Percentiles rank a stretch among this genome's conserved stretches.
phyloP scores from a whole-genome alignment of 2,888 invertebrate genomes.

The Balanococcus diminutus region DNA sequence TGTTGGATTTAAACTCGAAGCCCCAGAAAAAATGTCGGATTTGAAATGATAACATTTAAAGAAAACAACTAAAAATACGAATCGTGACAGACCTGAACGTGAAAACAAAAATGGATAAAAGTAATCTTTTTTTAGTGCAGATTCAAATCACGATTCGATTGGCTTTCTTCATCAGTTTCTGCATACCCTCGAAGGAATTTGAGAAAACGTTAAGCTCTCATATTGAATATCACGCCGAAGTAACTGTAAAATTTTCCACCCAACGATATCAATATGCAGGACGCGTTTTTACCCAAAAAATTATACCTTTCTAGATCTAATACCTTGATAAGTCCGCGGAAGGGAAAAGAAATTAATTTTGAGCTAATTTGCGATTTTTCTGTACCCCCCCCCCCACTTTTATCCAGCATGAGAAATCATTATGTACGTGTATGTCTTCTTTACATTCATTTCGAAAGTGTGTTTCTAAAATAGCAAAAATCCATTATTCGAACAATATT shows the following conservation, averaged over 20 bases:
- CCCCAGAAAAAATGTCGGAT: background rate
- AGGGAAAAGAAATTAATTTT: background rate
- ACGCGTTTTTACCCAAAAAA: background rate
- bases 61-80: constrained; percentile 3
- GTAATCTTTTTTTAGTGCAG: constrained; percentile 30
- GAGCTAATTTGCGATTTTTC: background rate
- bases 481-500: background rate
- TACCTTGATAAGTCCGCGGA: background rate
- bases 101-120: constrained; percentile 2
- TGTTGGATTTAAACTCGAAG: constrained; percentile 12
- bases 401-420: too few species aligned
- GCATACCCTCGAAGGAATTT: constrained; percentile 34
- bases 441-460: background rate
- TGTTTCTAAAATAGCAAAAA: background rate
- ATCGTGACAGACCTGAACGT: background rate
- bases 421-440: background rate
- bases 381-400: background rate
- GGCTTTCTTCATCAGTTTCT: constrained; percentile 28
- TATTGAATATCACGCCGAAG: background rate
- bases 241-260: background rate
- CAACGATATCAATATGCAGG: background rate
- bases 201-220: constrained; percentile 1
- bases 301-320: background rate
- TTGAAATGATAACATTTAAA: constrained; percentile 8
- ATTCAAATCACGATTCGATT: constrained; percentile 42